Base-by-base conservation (phyloP, 1,140 invertebrate species). In the Chlorops oryzae region DNA sequence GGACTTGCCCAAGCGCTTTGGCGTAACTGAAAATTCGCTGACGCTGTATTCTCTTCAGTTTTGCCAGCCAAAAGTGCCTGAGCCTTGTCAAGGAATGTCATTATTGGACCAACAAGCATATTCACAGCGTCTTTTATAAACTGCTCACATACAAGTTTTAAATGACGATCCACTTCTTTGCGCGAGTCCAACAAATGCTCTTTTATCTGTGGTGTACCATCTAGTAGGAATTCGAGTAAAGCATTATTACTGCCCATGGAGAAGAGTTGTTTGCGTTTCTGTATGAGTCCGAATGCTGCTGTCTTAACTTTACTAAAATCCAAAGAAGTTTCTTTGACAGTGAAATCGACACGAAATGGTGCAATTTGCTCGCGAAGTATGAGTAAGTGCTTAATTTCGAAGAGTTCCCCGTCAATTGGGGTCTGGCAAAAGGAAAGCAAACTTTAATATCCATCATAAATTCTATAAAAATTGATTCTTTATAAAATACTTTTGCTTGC, bases 301-400 rank as follows among this genome's bases (percentile, higher is more conserved):
- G 82, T 85, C 73, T 88, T 91, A 13, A 92, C 80, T 73, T 88
- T 86, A 49, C 85, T 92, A 65, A 97, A 97, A 74, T 97, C 94
- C 49, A 98, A 70, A 39, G 83, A 84, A 1, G 90, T 92, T 75
- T 98, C 93, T 70, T 91, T 90, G 0, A 95, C 82, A 0, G 91
- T 87, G 62, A 96, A 95, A 62, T 97, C 93, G 0, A 96, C 91
- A 74, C 98, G 94, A 70, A 98, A 99, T 0, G 96, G 96, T 1
- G 94, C 92, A 28, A 98, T 98, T 75, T 99, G 96, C 69, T 99
- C 96, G 18, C 96, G 73, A 1, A 99, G 74, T 43, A 99, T 99
- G 3, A 99, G 75, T 35, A 99, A 75, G 77, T 99, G 96, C 74
- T 99, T 99, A 25, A 99, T 94, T 73, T 98, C 85, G 74, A 99